Evolutionary conservation across 2,888 invertebrate genomes (phyloP), one percentile per base, ranked within the genome.

Genomic region (Xylota segnis): DNA sequence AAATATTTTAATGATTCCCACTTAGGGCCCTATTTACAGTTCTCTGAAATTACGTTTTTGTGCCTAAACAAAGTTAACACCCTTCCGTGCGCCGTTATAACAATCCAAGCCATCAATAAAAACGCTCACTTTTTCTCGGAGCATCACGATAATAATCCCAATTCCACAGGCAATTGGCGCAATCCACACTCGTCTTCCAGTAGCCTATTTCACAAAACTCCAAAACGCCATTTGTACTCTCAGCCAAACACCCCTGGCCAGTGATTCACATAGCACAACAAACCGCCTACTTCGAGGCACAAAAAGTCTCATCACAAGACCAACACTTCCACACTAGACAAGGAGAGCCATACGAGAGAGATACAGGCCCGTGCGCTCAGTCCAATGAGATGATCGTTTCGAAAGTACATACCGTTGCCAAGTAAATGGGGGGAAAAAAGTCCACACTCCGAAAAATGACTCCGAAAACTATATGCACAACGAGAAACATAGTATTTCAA

Each of bases 191-290:
- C 50, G 32, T 52, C 43, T 40, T 18, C 14, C 2, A 32, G 52
- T 16, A 45, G 52, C 47, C 47, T 23, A 58, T 23, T 58, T 52
- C 70, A 75, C 61, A 71, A 84, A 79, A 52, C 14, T 72, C 29
- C 50, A 83, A 84, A n/a, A 84, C 84, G 84, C 84, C 84, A 84
- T 84, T 84, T 84, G 79, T 84, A 84, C 54, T 75, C 54, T 75
- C 65, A 75, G 34, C 32, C n/a, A 58, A 84, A 61, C 83, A 79
- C 79, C 75, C 79, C 84, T 70, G 52, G 78, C 65, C 75, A 75
- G 79, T 71, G 14, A 83, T 66, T 72, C 65, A 76, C 66, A 63
- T 59, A 52, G 58, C 40, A 58, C 65, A 75, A 74, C 77, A 83
- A 74, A 68, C 74, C 83, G 83, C 83, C 78, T 65, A 70, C 79